Conservation (phyloP, 2,888 invertebrate species). For the Volucella bombylans region DNA sequence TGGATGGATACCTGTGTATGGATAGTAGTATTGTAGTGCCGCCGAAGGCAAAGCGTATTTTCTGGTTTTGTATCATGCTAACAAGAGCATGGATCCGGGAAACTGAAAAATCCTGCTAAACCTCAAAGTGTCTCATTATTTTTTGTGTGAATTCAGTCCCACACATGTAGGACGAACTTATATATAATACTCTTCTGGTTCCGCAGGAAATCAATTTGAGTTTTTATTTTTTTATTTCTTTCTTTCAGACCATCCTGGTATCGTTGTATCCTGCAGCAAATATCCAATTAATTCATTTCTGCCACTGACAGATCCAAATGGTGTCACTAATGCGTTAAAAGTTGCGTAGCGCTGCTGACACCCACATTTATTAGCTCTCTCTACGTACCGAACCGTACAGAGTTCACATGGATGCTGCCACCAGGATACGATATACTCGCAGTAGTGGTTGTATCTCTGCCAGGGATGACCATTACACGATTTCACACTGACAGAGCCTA, state of each 20-base stretch:
- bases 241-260: conserved; percentile 24
- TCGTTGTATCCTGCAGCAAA: conserved; percentile 53
- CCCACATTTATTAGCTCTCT: conserved; percentile 64
- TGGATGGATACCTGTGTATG: no score
- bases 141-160: conserved; percentile 31
- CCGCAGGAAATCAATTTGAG: conserved; percentile 48
- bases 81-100: conserved; percentile 43
- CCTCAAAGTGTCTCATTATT: conserved; percentile 68
- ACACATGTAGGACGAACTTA: background rate
- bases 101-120: conserved; percentile 50
- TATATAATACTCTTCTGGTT: background rate
- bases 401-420: conserved; percentile 7
- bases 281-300: conserved; percentile 74
- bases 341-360: conserved; percentile 63
- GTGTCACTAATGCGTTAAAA: conserved; percentile 74
- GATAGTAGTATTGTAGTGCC: conserved; percentile 28
- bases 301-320: conserved; percentile 74
- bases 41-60: conserved; percentile 57
- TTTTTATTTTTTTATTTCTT: conserved; percentile 15
- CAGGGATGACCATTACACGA: conserved; percentile 63
- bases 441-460: no score
- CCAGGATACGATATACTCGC: conserved; percentile 6
- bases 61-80: conserved; percentile 44
- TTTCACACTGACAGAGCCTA: conserved; percentile 72
- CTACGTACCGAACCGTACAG: conserved; percentile 11